phyloP scores from a whole-genome alignment of 2,113 vertebrate genomes.

The Oreotrochilus melanogaster region DNA sequence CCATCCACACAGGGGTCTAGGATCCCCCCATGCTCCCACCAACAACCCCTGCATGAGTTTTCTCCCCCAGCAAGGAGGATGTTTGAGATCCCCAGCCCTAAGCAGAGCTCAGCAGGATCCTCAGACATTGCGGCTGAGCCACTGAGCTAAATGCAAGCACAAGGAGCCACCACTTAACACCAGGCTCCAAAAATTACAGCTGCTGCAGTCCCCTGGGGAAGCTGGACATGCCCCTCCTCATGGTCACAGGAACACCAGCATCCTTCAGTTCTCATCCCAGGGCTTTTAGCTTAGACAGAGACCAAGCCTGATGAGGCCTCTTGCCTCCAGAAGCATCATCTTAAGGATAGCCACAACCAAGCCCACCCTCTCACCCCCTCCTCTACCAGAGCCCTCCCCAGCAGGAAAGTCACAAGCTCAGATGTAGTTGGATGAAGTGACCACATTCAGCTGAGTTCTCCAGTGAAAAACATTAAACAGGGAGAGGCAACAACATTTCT shows the following conservation, averaged over 20 bases:
- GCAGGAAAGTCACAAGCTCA: accelerated
- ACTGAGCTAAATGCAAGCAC: background rate
- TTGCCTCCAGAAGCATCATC: background rate
- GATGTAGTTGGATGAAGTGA: accelerated
- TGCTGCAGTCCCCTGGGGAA: background rate
- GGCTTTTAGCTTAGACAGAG: background rate
- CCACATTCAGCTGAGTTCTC: background rate
- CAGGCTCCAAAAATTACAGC: background rate
- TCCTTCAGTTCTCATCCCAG: background rate
- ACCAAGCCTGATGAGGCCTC: background rate
- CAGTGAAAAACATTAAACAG: background rate
- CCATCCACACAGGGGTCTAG: background rate
- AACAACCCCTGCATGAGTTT: background rate
- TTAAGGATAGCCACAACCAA: background rate
- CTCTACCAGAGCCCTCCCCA: accelerated
- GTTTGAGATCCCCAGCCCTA: background rate
- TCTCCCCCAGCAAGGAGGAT: background rate
- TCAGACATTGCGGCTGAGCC: background rate
- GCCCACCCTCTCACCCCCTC: background rate
- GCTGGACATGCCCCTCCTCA: background rate
- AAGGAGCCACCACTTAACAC: background rate
- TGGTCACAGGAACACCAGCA: background rate
- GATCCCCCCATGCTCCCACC: background rate
- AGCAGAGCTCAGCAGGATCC: background rate
- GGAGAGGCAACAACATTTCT: background rate